Evolutionary conservation across 2,888 invertebrate genomes (phyloP).

Genomic region (Girardia tigrina): DNA sequence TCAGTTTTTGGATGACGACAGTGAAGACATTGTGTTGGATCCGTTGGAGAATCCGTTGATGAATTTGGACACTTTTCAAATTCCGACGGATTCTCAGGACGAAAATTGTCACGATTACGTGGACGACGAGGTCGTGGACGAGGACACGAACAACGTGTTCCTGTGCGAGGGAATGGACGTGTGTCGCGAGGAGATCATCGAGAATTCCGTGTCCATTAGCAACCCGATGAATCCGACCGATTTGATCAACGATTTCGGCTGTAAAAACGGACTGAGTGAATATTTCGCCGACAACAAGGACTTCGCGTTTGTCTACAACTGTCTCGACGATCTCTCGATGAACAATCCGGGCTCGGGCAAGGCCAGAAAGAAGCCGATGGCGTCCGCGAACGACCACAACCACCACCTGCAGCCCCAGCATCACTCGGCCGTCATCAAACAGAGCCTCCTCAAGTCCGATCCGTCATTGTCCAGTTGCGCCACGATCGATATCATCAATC

Average conservation of each 20-base stretch:
- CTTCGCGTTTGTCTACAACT: not conserved
- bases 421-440: not conserved
- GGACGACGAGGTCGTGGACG: not conserved
- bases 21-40: constrained; percentile 12
- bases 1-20: constrained; percentile 15
- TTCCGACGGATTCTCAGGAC: not conserved
- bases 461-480: not conserved
- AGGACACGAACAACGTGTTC: constrained; percentile 3
- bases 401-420: too few species aligned
- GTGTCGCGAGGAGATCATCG: constrained; percentile 4
- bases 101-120: constrained; percentile 16
- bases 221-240: not conserved
- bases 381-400: not conserved
- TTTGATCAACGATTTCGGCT: not conserved
- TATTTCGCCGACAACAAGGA: not conserved
- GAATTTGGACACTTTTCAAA: constrained; percentile 9
- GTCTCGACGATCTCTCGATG: not conserved
- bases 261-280: not conserved
- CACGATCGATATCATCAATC: not conserved
- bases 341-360: not conserved
- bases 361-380: not conserved
- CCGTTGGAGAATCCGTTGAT: constrained; percentile 11
- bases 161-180: not conserved
- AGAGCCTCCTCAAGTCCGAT: not conserved
- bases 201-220: not conserved